Base-by-base conservation (phyloP, 2,888 invertebrate species). In the Sycophila texana region DNA sequence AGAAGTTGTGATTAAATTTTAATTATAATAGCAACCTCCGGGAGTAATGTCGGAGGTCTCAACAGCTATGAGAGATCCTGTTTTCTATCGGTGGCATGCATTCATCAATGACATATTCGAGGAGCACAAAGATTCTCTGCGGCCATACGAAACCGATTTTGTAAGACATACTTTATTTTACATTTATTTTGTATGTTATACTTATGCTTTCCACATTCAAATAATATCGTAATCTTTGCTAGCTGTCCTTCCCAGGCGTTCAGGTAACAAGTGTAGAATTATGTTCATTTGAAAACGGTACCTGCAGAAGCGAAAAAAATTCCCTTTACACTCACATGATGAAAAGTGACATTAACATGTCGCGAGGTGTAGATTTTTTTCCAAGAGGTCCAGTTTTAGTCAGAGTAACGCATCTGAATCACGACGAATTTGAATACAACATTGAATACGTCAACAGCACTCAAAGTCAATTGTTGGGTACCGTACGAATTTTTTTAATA, bases 51-150 rank as follows among this genome's bases (percentile, higher is more conserved):
- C 96, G 0, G 96, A 96, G 87, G 94, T 95, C 0, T 93, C 95
- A 0, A 96, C 96, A 0, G 95, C 96, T 0, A 96, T 97, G 96
- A 92, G 96, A 2, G 97, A 97, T 91, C 96, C 97, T 0, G 91
- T 95, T 22, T 97, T 97, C 92, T 97, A 96, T 91, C 94, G 95
- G 87, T 96, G 95, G 95, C 97, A 97, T 86, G 93, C 95, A 0
- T 95, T 94, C 87, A 91, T 96, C 26, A 95, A 97, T 85, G 95
- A 96, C 84, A 91, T 97, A 51, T 96, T 96, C 92, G 92, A 93
- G 84, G 92, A 94, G 82, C 94, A 94, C 90, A 97, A 97, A 90
- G 91, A 91, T 80, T 94, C 94, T 18, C 91, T 96, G 30, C 91
- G 94, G 0, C 92, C 94, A 2, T 97, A 97, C 88, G 91, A 91